Conservation (phyloP, 2,113 vertebrate species). For the Junco hyemalis region DNA sequence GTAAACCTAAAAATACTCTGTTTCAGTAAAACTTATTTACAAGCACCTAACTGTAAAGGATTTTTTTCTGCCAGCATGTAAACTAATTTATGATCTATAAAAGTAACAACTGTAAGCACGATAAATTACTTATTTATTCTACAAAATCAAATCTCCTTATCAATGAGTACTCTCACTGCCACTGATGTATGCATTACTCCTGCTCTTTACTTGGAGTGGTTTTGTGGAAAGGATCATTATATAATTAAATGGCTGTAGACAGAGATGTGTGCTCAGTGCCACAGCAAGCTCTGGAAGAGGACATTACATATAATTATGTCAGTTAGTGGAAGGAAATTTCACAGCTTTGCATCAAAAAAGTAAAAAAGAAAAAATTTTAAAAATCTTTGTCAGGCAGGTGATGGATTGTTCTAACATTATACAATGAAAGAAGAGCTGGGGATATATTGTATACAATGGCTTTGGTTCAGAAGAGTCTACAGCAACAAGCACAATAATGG, state of each 20-base stretch:
- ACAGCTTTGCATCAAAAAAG: slow-evolving; percentile 44
- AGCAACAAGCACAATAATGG: slow-evolving; percentile 46
- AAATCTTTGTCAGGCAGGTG: slow-evolving; percentile 36
- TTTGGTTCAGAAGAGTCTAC: slow-evolving; percentile 50
- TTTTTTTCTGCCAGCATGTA: background rate
- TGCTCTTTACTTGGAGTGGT: background rate
- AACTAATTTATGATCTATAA: background rate
- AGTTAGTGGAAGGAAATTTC: background rate
- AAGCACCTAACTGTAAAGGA: background rate
- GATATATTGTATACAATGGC: slow-evolving; percentile 39
- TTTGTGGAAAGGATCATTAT: background rate
- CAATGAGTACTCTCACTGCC: background rate
- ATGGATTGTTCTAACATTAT: slow-evolving; percentile 59
- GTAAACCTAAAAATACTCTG: background rate
- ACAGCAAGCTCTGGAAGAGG: background rate
- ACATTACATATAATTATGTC: background rate
- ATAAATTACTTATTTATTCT: background rate
- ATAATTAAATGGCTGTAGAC: background rate
- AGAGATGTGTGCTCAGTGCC: background rate
- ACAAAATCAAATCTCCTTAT: background rate
- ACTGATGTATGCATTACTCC: background rate
- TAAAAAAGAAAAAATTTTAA: background rate
- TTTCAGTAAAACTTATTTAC: background rate
- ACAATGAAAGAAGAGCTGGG: slow-evolving; percentile 57
- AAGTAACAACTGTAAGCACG: background rate